Conservation (phyloP, 2,113 vertebrate genomes). For the Gymnobelideus leadbeateri region DNA sequence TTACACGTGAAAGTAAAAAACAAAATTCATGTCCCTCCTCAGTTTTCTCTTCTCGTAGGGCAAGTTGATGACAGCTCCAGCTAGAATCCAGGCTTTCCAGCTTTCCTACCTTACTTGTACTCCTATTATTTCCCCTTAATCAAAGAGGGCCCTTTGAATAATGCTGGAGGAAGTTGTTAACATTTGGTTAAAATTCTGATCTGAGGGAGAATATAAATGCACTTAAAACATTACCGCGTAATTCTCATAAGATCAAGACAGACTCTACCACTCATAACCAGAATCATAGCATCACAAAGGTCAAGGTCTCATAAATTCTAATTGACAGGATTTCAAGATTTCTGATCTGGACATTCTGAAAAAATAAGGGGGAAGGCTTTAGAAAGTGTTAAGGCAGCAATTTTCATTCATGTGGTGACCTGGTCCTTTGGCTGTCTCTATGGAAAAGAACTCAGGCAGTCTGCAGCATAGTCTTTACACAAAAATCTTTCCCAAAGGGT, state of each 20-base stretch:
- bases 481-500: background rate
- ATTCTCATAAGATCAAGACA: background rate
- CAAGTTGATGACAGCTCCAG: background rate
- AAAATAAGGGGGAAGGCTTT: background rate
- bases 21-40: background rate
- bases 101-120: background rate
- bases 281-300: background rate
- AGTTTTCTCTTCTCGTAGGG: background rate
- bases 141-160: background rate
- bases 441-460: background rate
- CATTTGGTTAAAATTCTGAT: background rate
- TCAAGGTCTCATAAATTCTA: background rate
- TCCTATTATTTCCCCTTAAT: background rate
- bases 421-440: background rate
- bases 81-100: background rate
- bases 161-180: background rate
- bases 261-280: background rate
- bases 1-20: background rate
- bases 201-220: background rate
- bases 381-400: background rate
- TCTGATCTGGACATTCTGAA: background rate
- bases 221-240: background rate
- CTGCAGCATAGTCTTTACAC: background rate
- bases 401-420: background rate
- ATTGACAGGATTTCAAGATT: background rate